Base-by-base conservation (phyloP, 2,888 invertebrate genomes). In the Aricia artaxerxes region DNA sequence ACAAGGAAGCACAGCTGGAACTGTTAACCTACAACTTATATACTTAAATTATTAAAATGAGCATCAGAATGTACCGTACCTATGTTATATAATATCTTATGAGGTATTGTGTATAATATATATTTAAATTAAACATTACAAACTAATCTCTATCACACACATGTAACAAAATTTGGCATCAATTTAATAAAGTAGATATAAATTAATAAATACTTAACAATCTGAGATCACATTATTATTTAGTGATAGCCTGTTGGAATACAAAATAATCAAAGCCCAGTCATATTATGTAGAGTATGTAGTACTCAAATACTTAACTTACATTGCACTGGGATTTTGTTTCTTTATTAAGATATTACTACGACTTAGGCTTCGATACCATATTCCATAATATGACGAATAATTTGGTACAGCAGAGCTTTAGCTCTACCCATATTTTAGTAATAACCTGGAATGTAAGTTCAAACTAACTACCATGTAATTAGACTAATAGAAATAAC, bases 111-210 rank as follows among this genome's bases (percentile, higher is more conserved):
- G 16, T 57, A 57, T 35, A 9, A 64, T 69, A 31, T 11, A 69
- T 69, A 69, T 9, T 49, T 49, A 49, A 49, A 69, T 49, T 49
- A 49, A 49, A 69, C 13, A 35, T 78, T 49, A 78, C 75, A 80
- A 69, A 76, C 24, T 80, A 73, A 78, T 13, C 64, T 77, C 49
- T 79, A 73, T 53, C 79, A 79, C 81, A 80, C 81, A 80, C 77
- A 79, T 73, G 77, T 69, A 73, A 69, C 73, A 80, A 80, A 76
- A 82, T 83, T 83, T 83, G 82, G 82, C 83, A 83, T 81, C 78
- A 72, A 73, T 78, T 69, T 69, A 69, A 69, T 69, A 69, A 69
- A 79, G 35, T 77, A 44, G 73, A 80, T 78, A 77, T 49, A 49
- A 49, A 49, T 49, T 57, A 13, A 57, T 57, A 79, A 69, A 76